A percentile compares a stretch with the other conserved stretches of the same genome.
These are phyloP conservation scores for Corythaeola cristata DNA, from an alignment of 2,113 vertebrate species.

Conservation along the genomic window DNA sequence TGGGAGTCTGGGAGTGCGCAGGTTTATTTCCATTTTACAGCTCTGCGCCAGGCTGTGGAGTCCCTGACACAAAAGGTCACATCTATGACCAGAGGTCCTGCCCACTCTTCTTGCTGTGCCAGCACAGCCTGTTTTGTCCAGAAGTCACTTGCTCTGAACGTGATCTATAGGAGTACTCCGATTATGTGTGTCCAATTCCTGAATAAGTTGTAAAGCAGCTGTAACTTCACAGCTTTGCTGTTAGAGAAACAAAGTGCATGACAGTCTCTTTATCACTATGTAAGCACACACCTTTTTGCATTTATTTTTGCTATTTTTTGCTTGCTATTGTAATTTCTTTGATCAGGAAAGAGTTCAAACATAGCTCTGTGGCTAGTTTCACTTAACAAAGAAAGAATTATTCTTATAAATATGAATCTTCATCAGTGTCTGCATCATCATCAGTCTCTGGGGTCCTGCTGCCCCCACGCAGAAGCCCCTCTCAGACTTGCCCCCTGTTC, in stretches of 20 bases:
- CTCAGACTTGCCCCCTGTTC: background rate
- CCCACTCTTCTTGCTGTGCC: background rate
- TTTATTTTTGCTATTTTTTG: background rate
- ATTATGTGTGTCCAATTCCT: background rate
- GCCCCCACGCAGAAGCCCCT: background rate
- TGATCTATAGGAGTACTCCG: background rate
- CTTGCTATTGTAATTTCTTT: background rate
- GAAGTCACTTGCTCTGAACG: background rate
- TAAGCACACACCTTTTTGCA: background rate
- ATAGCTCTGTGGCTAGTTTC: background rate
- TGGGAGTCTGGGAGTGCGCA: background rate
- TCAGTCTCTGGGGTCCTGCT: background rate
- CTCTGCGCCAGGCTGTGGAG: background rate
- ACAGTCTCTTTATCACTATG: background rate
- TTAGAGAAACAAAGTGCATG: background rate
- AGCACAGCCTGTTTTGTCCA: background rate
- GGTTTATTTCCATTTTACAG: background rate
- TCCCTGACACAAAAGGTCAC: background rate
- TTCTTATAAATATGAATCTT: background rate
- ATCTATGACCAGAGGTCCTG: background rate
- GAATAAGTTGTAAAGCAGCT: background rate
- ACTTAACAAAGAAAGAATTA: background rate
- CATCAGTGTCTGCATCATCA: background rate
- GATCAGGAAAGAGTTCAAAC: background rate
- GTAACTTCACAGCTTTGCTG: background rate